These are phyloP conservation scores for Tridacna crocea DNA, from an alignment of 2,888 invertebrate genomes.

Conservation along the genomic window DNA sequence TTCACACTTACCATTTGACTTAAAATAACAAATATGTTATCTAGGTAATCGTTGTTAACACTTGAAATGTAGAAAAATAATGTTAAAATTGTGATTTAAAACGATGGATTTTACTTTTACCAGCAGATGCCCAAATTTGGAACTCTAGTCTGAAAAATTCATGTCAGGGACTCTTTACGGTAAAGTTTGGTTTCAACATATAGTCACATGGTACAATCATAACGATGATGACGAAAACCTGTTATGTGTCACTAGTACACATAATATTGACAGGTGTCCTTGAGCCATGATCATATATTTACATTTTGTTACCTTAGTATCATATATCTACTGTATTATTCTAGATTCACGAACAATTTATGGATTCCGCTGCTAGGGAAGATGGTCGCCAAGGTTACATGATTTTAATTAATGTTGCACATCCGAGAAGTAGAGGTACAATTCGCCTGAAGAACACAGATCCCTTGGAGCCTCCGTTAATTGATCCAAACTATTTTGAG, in stretches of 20 bases:
- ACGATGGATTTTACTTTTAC: no score
- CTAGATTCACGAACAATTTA: background rate
- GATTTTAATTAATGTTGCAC: constrained; percentile 30
- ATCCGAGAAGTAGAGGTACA: constrained; percentile 90
- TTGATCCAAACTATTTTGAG: constrained; percentile 94
- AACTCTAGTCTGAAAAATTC: no score
- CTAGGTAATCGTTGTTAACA: no score
- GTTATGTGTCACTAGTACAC: background rate
- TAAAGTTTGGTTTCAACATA: no score
- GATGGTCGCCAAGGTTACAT: constrained; percentile 75
- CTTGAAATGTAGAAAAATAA: no score
- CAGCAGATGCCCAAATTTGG: no score
- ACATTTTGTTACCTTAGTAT: background rate
- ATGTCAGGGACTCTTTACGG: no score
- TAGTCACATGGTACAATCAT: no score
- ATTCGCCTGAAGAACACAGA: constrained; percentile 90
- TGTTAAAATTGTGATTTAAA: no score
- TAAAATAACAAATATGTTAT: no score
- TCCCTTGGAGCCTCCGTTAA: constrained; percentile 91
- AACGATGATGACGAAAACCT: no score
- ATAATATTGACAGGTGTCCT: background rate
- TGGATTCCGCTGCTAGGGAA: background rate
- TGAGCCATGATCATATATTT: background rate
- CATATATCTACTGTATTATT: background rate
- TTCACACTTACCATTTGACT: no score